phyloP scores from a whole-genome alignment of 2,797 vertebrate genomes.

The Pelodytes ibericus region DNA sequence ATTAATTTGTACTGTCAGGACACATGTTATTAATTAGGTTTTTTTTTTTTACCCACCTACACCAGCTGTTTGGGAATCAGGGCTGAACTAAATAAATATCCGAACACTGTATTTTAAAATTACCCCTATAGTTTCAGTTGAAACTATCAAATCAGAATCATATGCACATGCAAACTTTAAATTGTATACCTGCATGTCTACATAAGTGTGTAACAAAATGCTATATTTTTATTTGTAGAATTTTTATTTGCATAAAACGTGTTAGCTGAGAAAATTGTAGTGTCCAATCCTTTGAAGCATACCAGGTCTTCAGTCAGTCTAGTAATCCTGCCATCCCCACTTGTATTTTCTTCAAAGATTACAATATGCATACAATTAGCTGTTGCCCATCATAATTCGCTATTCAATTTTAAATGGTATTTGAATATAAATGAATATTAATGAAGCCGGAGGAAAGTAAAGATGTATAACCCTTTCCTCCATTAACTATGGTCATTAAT shows the following conservation, averaged over 20 bases:
- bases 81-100: slow-evolving; percentile 39
- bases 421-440: slow-evolving; percentile 87
- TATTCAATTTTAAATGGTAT: slow-evolving; percentile 81
- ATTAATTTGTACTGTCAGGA: slow-evolving; percentile 76
- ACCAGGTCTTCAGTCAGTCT: slow-evolving; percentile 68
- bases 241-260: not conserved
- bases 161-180: no score
- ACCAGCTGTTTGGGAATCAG: slow-evolving; percentile 70
- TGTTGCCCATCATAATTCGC: slow-evolving; percentile 77
- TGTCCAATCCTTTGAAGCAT: slow-evolving; percentile 63
- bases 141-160: no score
- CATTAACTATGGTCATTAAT: slow-evolving; percentile 73
- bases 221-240: no score
- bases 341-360: slow-evolving; percentile 72
- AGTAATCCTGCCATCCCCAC: slow-evolving; percentile 60
- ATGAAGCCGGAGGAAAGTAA: slow-evolving; percentile 81
- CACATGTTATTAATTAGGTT: slow-evolving; percentile 77
- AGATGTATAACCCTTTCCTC: slow-evolving; percentile 76
- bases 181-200: no score
- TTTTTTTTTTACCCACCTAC: slow-evolving; percentile 69
- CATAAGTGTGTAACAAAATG: no score
- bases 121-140: no score
- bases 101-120: no score
- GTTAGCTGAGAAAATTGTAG: slow-evolving; percentile 33
- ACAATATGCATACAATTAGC: slow-evolving; percentile 81